Conservation (phyloP, 2,888 invertebrate genomes). For the Pyrgus malvae region DNA sequence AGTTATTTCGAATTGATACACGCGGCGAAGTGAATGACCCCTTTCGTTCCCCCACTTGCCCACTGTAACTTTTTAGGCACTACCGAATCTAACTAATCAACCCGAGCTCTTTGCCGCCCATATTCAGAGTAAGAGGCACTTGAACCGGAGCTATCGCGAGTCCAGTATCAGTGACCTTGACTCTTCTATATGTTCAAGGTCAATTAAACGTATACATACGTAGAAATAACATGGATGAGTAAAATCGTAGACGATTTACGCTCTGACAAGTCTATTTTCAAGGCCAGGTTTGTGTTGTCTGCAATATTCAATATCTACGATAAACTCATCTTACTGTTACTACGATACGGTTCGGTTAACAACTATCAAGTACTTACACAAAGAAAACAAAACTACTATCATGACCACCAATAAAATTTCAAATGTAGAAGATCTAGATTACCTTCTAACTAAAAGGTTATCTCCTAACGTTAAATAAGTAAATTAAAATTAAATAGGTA, state of each 20-base stretch:
- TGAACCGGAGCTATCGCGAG: constrained; percentile 39
- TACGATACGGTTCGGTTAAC: constrained; percentile 5
- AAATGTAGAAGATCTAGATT: no score
- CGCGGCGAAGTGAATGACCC: constrained; percentile 65
- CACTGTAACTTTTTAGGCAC: constrained; percentile 55
- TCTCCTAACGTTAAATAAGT: no score
- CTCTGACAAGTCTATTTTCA: not conserved
- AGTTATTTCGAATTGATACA: constrained; percentile 68
- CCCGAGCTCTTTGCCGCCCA: constrained; percentile 63
- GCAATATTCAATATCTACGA: constrained; percentile 5
- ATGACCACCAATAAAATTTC: no score
- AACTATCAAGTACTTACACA: no score
- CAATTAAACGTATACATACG: constrained; percentile 25
- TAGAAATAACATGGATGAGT: constrained; percentile 5
- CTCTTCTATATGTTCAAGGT: constrained; percentile 59
- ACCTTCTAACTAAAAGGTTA: no score
- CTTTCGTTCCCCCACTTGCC: constrained; percentile 58
- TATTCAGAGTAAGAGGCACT: constrained; percentile 63
- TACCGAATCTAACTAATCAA: constrained; percentile 46
- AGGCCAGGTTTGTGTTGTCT: constrained; percentile 6
- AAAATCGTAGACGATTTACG: constrained; percentile 11
- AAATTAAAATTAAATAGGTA: no score
- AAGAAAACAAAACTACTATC: no score
- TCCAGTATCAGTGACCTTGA: constrained; percentile 58
- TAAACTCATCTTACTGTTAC: constrained; percentile 5